Base-by-base conservation (phyloP, 2,888 invertebrate genomes). In the Lamproptera curius region DNA sequence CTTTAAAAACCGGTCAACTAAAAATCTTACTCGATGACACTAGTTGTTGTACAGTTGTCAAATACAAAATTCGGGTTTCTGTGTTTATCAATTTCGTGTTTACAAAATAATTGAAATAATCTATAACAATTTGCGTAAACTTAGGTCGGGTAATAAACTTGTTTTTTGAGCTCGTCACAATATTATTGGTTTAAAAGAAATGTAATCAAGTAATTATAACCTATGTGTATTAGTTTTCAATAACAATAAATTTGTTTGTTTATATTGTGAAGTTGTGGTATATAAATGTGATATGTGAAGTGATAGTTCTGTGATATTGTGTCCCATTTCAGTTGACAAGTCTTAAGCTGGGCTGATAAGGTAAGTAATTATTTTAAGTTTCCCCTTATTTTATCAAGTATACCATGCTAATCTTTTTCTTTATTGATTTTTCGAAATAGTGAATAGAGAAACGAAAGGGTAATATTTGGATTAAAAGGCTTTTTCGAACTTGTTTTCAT, bases 1-100 rank as follows among this genome's bases (percentile, higher is more conserved):
- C 13, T 16, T 31, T 23, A 46, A 26, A 43, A 48, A 48, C 48
- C 48, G 40, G 20, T 40, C 35, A 42, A 20, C 17, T 26, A 44
- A 28, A 42, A 33, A 17, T 17, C 28, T 35, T 31, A 11, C 16
- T 59, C 58, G 31, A 31, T 11, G 13, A 31, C 31, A 56, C 59
- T 61, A 59, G 59, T 59, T 63, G 61, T 59, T 60, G 51, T 59
- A 55, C 50, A 56, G 42, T 54, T 59, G 59, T 59, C 58, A 63
- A 61, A 56, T 57, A 51, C 50, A 50, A 40, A 43, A 40, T 49
- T 41, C n/a, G 40, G 35, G 10, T 50, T 51, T 46, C 52, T 48
- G 45, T 59, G 52, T 56, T 51, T 57, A 50, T 46, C 17, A n/a
- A n/a, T 10, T 35, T 43, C 15, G 6, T 15, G 28, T 37, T 31